Percentiles rank a stretch among this genome's conserved stretches.
Conservation (phyloP, 2,888 invertebrate species). For the Apamea sordens region DNA sequence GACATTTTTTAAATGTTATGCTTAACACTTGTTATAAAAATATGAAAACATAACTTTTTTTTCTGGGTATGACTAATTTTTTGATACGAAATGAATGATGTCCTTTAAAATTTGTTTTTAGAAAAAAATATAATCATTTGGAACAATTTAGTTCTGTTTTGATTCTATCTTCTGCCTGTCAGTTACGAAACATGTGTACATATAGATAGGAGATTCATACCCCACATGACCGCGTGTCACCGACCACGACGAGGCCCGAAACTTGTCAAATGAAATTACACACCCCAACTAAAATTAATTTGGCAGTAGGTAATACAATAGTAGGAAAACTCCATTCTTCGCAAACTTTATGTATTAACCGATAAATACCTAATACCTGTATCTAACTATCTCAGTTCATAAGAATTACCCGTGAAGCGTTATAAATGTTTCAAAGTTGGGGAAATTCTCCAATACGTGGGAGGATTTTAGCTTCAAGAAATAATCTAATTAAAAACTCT, state of each 20-base stretch:
- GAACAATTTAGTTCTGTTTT: not conserved
- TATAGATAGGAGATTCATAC: constrained; percentile 13
- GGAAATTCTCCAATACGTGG: constrained; percentile 72
- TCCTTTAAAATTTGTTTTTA: not conserved
- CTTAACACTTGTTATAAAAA: not conserved
- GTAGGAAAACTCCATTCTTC: constrained; percentile 38
- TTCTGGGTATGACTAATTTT: not conserved
- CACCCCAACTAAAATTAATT: constrained; percentile 51
- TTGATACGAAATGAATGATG: not conserved
- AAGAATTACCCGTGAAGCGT: constrained; percentile 55
- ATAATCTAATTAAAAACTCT: constrained; percentile 76
- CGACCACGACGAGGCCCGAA: constrained; percentile 24
- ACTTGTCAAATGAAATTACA: constrained; percentile 58
- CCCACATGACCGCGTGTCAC: constrained; percentile 37
- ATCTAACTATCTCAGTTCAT: constrained; percentile 36
- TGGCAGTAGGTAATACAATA: constrained; percentile 44
- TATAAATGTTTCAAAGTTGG: constrained; percentile 69
- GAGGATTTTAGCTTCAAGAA: constrained; percentile 69
- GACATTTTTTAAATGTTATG: not conserved
- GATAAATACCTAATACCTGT: constrained; percentile 50
- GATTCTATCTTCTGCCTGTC: not conserved
- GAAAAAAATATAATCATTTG: not conserved
- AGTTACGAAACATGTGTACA: not conserved
- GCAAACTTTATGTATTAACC: constrained; percentile 55
- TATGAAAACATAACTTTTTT: not conserved